Conservation (phyloP, 2,888 invertebrate genomes). For the Sylvicola cinctus region DNA sequence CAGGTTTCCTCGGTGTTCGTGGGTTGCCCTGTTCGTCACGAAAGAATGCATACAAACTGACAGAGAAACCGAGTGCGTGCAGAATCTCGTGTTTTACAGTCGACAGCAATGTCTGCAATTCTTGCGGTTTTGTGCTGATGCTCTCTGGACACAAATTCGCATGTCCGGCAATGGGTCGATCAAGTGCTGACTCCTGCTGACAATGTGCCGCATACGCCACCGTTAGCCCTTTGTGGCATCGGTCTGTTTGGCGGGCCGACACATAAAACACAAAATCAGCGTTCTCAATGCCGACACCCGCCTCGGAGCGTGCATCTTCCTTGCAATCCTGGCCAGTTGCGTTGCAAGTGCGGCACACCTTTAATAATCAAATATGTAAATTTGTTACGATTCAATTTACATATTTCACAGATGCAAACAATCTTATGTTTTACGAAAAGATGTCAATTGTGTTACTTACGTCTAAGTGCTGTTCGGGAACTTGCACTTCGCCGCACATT, state of each 20-base stretch:
- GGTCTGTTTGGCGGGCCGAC: constrained; percentile 77
- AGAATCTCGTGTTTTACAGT: constrained; percentile 98
- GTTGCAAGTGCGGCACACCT: constrained; percentile 77
- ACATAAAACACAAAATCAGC: constrained; percentile 95
- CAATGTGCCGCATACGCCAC: constrained; percentile 98
- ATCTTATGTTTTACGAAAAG: no score
- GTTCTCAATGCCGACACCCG: constrained; percentile 48
- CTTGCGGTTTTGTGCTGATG: constrained; percentile 76
- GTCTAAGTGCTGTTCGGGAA: constrained; percentile 84
- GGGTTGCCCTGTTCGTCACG: constrained; percentile 81
- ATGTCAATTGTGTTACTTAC: no score
- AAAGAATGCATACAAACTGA: constrained; percentile 82
- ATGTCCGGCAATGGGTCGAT: constrained; percentile 96
- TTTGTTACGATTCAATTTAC: constrained; percentile 2
- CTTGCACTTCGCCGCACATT: constrained; percentile 88
- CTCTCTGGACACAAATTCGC: constrained; percentile 94
- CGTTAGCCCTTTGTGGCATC: constrained; percentile 79
- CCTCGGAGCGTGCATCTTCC: constrained; percentile 29
- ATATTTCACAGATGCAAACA: no score
- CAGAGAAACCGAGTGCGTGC: constrained; percentile 93
- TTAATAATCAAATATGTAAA: constrained; percentile 7
- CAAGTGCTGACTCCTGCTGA: constrained; percentile 83
- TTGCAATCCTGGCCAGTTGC: constrained; percentile 68
- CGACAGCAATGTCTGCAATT: constrained; percentile 75
- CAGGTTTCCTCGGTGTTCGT: constrained; percentile 52